Conservation (phyloP, 2,113 vertebrate species). For the Scortum barcoo region DNA sequence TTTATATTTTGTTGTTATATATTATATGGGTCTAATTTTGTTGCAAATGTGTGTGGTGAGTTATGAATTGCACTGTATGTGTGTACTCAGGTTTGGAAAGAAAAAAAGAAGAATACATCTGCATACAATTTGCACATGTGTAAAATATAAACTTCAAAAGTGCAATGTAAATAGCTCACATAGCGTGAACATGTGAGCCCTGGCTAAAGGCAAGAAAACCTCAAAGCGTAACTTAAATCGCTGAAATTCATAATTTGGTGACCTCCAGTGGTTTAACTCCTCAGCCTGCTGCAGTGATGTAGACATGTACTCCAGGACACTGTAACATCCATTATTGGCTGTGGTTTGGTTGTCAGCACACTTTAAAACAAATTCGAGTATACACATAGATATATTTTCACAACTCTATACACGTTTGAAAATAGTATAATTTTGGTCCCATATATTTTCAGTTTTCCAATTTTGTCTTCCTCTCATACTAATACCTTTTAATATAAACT, state of each 20-base stretch:
- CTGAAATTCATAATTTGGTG: neutral
- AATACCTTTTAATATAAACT: neutral
- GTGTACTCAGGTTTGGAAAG: no score
- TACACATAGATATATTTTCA: neutral
- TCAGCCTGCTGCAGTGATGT: no score
- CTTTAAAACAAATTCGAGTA: no score
- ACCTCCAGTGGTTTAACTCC: neutral
- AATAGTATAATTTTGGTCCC: neutral
- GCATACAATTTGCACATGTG: neutral
- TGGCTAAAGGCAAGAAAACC: neutral
- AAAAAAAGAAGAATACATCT: no score
- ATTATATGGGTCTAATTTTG: neutral
- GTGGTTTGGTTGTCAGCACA: neutral
- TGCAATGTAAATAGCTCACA: no score
- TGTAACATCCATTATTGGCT: neutral
- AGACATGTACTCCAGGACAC: neutral
- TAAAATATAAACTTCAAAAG: no score
- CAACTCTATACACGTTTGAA: neutral
- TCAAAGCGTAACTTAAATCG: neutral
- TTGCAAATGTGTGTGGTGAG: neutral
- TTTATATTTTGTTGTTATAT: no score
- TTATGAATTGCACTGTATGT: no score
- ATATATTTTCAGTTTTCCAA: neutral
- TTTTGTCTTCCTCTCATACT: neutral
- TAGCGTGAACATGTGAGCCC: neutral